Percentiles rank a stretch among this genome's conserved stretches.
These are phyloP conservation scores for Ametastegia equiseti DNA, from an alignment of 2,888 invertebrate genomes.

Conservation along the genomic window DNA sequence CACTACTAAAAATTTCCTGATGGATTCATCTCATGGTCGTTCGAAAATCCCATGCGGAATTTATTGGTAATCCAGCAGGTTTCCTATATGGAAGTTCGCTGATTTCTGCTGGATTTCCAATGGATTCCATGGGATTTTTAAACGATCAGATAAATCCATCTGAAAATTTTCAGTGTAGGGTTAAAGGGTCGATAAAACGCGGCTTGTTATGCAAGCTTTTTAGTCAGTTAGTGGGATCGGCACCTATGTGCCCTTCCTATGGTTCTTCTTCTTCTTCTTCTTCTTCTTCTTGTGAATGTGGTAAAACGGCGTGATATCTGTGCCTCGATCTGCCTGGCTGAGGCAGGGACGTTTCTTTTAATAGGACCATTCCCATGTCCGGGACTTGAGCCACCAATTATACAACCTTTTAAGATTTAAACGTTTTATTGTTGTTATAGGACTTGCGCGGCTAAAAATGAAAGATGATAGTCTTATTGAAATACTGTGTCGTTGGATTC, in stretches of 20 bases:
- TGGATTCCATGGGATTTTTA: too few species aligned
- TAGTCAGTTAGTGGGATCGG: too few species aligned
- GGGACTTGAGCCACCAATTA: constrained; percentile 11
- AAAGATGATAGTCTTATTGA: constrained; percentile 37
- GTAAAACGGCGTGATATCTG: constrained; percentile 40
- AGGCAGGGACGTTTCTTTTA: constrained; percentile 7
- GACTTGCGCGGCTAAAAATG: neutral
- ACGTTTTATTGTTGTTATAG: constrained; percentile 41
- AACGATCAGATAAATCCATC: too few species aligned
- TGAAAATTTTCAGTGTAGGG: neutral
- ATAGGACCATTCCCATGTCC: constrained; percentile 29
- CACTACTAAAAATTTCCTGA: too few species aligned
- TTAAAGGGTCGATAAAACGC: constrained; percentile 5
- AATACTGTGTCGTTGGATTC: constrained; percentile 34
- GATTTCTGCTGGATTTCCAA: too few species aligned
- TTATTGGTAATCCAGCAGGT: too few species aligned
- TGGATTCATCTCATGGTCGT: too few species aligned
- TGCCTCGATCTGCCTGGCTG: constrained; percentile 5
- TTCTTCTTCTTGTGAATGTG: constrained; percentile 24
- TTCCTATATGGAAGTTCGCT: too few species aligned
- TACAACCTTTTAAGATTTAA: constrained; percentile 38
- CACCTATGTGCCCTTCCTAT: too few species aligned
- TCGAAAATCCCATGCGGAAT: too few species aligned
- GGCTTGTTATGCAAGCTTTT: constrained; percentile 25
- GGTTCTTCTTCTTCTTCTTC: too few species aligned